A percentile compares a stretch with the other conserved stretches of the same genome.
These are phyloP conservation scores for Parapristionchus giblindavisi DNA, from an alignment of 2,888 invertebrate species.

Conservation along the genomic window DNA sequence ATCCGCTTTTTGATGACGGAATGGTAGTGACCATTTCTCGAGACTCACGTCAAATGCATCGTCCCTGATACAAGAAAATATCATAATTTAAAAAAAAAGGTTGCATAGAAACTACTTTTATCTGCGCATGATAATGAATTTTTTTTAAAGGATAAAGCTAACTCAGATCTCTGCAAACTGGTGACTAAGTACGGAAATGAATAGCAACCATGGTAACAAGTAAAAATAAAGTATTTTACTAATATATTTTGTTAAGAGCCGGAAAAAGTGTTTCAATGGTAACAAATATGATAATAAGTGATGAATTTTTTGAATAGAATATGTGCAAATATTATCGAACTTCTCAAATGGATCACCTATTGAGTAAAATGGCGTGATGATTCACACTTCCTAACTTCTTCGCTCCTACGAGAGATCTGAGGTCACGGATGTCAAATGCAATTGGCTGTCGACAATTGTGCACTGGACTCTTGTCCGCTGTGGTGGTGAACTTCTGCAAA, in stretches of 20 bases:
- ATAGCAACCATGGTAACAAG: too few relatives aligned
- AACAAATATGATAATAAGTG: too few relatives aligned
- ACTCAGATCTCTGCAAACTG: too few relatives aligned
- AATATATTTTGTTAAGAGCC: too few relatives aligned
- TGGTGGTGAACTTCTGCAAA: slow-evolving; percentile 2
- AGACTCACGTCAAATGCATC: slow-evolving; percentile 21
- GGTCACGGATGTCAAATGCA: slow-evolving; percentile 34
- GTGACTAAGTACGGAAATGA: too few relatives aligned
- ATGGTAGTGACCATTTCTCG: slow-evolving; percentile 15
- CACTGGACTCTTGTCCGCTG: slow-evolving; percentile 11
- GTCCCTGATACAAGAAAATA: slow-evolving; percentile 6
- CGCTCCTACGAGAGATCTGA: neutral
- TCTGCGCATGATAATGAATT: too few relatives aligned
- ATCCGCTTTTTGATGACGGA: too few relatives aligned
- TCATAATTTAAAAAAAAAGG: neutral
- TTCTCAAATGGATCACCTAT: neutral
- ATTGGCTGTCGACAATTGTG: slow-evolving; percentile 33
- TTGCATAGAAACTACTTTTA: too few relatives aligned
- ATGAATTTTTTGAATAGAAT: too few relatives aligned
- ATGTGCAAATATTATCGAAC: neutral
- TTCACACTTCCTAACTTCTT: neutral
- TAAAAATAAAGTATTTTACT: too few relatives aligned
- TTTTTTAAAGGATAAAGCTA: too few relatives aligned
- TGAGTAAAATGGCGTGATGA: neutral
- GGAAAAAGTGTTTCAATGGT: too few relatives aligned